A percentile compares a stretch with the other conserved stretches of the same genome.
These are phyloP conservation scores for Paelopatides confundens DNA, from an alignment of 53 echinoderm and acorn worm species.

Conservation along the genomic window DNA sequence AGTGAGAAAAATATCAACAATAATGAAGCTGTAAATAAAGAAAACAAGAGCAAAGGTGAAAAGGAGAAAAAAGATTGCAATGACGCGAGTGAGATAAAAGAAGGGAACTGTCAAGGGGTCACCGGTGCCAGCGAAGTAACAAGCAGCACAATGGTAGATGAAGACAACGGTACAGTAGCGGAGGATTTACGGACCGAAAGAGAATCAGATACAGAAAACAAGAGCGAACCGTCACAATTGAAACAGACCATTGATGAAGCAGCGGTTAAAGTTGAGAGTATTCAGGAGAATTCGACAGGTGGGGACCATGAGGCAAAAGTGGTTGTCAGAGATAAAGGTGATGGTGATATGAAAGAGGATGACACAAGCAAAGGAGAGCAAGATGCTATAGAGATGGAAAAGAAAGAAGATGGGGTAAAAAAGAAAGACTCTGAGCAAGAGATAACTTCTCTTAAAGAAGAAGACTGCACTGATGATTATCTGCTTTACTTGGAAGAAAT, in stretches of 20 bases:
- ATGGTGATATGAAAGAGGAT: background rate
- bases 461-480: conserved; percentile 80
- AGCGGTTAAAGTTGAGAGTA: background rate
- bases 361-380: background rate
- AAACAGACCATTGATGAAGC: background rate
- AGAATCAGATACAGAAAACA: background rate
- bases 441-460: background rate
- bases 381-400: background rate
- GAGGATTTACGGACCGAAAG: conserved; percentile 12
- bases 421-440: background rate
- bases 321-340: conserved; percentile 26
- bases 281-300: background rate
- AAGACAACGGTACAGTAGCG: conserved; percentile 31
- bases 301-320: conserved; percentile 4
- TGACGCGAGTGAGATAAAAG: conserved; percentile 55
- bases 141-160: background rate
- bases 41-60: background rate
- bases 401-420: background rate
- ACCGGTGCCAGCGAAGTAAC: background rate
- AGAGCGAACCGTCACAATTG: background rate
- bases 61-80: conserved; percentile 56
- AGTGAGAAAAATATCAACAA: conserved; percentile 32
- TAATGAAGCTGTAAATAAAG: background rate
- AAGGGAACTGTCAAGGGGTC: background rate
- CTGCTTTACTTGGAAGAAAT: conserved; percentile 90